These are phyloP conservation scores for Philotrypesis tridentata DNA, from an alignment of 1,140 invertebrate genomes.

Conservation along the genomic window DNA sequence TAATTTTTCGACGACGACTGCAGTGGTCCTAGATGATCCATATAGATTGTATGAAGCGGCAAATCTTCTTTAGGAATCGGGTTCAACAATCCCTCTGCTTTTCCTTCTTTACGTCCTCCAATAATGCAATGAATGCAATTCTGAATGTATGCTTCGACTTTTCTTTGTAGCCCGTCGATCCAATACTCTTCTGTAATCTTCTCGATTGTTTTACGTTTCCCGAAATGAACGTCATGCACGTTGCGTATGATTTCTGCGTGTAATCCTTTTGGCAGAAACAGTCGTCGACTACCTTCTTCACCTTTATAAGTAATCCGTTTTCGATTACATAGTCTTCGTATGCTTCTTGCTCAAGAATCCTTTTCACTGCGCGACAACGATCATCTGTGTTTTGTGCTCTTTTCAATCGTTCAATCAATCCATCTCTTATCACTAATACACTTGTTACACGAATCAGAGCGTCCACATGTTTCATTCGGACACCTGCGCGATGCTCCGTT, in stretches of 20 bases:
- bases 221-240: constrained; percentile 34
- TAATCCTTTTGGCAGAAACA: constrained; percentile 29
- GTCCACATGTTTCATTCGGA: constrained; percentile 59
- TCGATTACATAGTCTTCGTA: neutral
- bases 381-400: neutral
- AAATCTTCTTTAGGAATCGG: constrained; percentile 55
- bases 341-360: neutral
- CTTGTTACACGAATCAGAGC: neutral
- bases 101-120: constrained; percentile 46
- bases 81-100: constrained; percentile 58
- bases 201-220: neutral
- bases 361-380: neutral
- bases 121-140: constrained; percentile 37
- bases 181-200: constrained; percentile 45
- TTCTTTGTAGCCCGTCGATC: constrained; percentile 2
- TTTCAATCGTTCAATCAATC: neutral
- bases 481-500: too few relatives aligned
- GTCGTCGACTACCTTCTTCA: neutral
- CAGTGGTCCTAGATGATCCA: constrained; percentile 58
- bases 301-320: neutral
- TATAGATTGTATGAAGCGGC: constrained; percentile 57
- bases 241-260: neutral
- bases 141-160: constrained; percentile 5
- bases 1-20: constrained; percentile 28
- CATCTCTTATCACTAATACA: neutral